Percentiles rank a stretch among this genome's conserved stretches.
Conservation (phyloP, 2,113 vertebrate species). For the Mobula birostris region DNA sequence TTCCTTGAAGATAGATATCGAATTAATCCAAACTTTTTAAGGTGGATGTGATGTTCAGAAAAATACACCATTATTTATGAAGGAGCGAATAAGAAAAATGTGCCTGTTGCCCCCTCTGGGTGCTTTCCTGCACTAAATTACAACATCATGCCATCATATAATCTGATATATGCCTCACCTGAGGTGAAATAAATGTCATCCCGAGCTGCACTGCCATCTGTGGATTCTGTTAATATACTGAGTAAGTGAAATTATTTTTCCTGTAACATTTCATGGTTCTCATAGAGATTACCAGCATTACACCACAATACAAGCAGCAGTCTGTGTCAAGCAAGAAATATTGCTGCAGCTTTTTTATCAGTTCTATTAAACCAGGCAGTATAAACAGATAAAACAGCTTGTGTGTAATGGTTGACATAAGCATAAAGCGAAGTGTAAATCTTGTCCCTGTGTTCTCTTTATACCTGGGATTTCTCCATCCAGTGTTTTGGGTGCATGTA, state of each 20-base stretch:
- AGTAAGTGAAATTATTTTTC: slow-evolving; percentile 8
- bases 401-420: neutral
- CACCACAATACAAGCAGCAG: neutral
- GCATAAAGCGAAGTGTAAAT: neutral
- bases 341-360: neutral
- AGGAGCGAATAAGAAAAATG: neutral
- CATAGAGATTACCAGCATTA: neutral
- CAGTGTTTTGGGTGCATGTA: neutral
- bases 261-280: neutral
- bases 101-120: neutral
- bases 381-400: slow-evolving; percentile 7
- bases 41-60: slow-evolving; percentile 11
- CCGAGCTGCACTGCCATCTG: neutral
- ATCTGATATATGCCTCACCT: neutral
- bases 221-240: neutral
- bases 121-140: neutral
- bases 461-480: neutral
- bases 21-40: slow-evolving; percentile 20
- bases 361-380: neutral
- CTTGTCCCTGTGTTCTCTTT: neutral
- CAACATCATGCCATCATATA: neutral
- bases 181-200: neutral
- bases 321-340: neutral
- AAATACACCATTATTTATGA: slow-evolving; percentile 1
- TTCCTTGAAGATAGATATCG: neutral